Evolutionary conservation across 1,140 invertebrate species (phyloP).

Genomic region (Drosophila nasuta): DNA sequence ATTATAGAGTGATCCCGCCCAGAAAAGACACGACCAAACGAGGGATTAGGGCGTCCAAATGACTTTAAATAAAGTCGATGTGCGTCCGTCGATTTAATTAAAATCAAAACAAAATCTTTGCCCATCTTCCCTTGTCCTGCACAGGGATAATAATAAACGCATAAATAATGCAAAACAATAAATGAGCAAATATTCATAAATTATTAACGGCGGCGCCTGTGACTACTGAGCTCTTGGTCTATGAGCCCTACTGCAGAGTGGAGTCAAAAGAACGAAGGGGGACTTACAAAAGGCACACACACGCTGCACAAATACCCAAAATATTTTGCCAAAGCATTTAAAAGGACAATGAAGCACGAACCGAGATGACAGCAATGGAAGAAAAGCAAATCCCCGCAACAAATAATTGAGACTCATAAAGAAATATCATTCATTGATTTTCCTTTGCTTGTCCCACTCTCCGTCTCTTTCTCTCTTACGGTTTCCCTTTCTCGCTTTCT

Average conservation of each 20-base stretch:
- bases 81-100: slow-evolving; percentile 77
- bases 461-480: slow-evolving; percentile 4
- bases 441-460: slow-evolving; percentile 24
- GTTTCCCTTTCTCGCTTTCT: background rate
- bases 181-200: slow-evolving; percentile 83
- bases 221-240: slow-evolving; percentile 20
- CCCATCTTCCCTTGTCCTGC: slow-evolving; percentile 34
- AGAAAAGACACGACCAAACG: slow-evolving; percentile 1
- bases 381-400: slow-evolving; percentile 81
- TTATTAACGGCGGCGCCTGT: slow-evolving; percentile 65
- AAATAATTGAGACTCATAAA: slow-evolving; percentile 83
- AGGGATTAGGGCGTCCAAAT: slow-evolving; percentile 66
- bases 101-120: slow-evolving; percentile 80
- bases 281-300: slow-evolving; percentile 51
- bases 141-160: slow-evolving; percentile 71
- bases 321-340: slow-evolving; percentile 82
- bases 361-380: slow-evolving; percentile 55
- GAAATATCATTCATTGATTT: slow-evolving; percentile 84
- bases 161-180: slow-evolving; percentile 83
- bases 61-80: slow-evolving; percentile 76
- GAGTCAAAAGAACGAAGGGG: background rate
- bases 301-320: slow-evolving; percentile 72
- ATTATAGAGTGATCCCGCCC: slow-evolving; percentile 5
- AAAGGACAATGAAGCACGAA: slow-evolving; percentile 81
- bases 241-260: slow-evolving; percentile 6